These are phyloP conservation scores for Drosophila willistoni DNA, from an alignment of 1,140 invertebrate species.

Conservation along the genomic window DNA sequence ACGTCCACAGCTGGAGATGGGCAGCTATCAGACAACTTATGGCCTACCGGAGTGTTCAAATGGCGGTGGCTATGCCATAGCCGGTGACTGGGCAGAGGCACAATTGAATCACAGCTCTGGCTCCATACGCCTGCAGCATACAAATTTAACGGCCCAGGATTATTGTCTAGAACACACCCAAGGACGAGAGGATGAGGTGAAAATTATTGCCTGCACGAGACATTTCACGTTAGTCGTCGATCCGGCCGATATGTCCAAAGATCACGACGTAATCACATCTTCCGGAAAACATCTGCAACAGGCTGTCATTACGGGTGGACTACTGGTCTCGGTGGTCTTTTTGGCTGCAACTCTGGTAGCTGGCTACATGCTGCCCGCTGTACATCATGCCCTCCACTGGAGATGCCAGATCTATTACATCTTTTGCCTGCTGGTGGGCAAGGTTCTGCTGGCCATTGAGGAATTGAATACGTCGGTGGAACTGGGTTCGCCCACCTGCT, in stretches of 20 bases:
- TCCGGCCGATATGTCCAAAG: background rate
- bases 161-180: slow-evolving; percentile 79
- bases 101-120: slow-evolving; percentile 52
- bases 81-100: slow-evolving; percentile 83
- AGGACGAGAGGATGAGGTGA: slow-evolving; percentile 74
- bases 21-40: slow-evolving; percentile 65
- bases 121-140: slow-evolving; percentile 48
- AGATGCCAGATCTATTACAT: slow-evolving; percentile 93
- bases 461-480: slow-evolving; percentile 80
- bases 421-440: slow-evolving; percentile 90
- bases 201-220: slow-evolving; percentile 87
- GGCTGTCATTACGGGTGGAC: slow-evolving; percentile 88
- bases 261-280: slow-evolving; percentile 22
- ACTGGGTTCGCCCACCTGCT: slow-evolving; percentile 85
- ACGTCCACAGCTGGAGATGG: slow-evolving; percentile 39
- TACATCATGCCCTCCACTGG: slow-evolving; percentile 93
- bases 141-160: slow-evolving; percentile 48
- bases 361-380: slow-evolving; percentile 89
- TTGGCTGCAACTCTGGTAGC: slow-evolving; percentile 90
- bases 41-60: slow-evolving; percentile 84
- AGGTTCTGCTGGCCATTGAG: slow-evolving; percentile 89
- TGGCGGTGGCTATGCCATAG: slow-evolving; percentile 83
- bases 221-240: slow-evolving; percentile 72
- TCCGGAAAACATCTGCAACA: slow-evolving; percentile 85
- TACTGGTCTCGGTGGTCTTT: slow-evolving; percentile 90